Base-by-base conservation (phyloP, 2,888 invertebrate species). In the Plebejus argus region DNA sequence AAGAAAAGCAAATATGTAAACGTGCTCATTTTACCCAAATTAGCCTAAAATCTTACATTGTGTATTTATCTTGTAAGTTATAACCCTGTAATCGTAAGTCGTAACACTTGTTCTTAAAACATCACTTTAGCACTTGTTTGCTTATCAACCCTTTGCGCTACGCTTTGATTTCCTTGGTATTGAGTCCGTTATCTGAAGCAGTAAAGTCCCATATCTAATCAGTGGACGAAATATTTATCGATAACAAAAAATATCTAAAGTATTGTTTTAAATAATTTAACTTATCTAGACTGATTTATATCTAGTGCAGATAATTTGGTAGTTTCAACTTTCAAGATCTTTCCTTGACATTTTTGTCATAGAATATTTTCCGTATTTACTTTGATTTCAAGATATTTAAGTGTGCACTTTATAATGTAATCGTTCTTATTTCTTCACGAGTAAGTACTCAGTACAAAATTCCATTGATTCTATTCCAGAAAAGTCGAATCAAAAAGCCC, bases 281-380 rank as follows among this genome's bases (percentile, higher is more conserved):
- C 12, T 56, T 70, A 77, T 71, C 70, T 70, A 33, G 71, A 72
- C 39, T 23, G 77, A 77, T 72, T 71, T 39, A 72, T 56, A 71
- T 77, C 77, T 39, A 3, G 18, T 33, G 3, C 39, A 53, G 15
- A 58, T 77, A 49, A 56, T 70, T 49, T n/a, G 39, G 61, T 35
- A 8, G 1, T 12, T 18, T 33, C 70, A 70, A 8, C 2, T 12
- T 18, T 33, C 70, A 70, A 35, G 33, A 35, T 10, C 23, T 49
- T 49, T 49, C 49, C 58, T 58, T n/a, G 5, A 15, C 53, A 18
- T 20, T 58, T 58, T 58, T 58, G 20, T 58, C 3, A 18, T 53
- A 18, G 8, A 58, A 56, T 56, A 61, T 61, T 23, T 20, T 61
- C 20, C 23, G 3, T 61, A 20, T 61, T 20, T 23, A 20, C 8